These are phyloP conservation scores for Pimephales promelas DNA, from an alignment of 2,113 vertebrate genomes.

Conservation along the genomic window DNA sequence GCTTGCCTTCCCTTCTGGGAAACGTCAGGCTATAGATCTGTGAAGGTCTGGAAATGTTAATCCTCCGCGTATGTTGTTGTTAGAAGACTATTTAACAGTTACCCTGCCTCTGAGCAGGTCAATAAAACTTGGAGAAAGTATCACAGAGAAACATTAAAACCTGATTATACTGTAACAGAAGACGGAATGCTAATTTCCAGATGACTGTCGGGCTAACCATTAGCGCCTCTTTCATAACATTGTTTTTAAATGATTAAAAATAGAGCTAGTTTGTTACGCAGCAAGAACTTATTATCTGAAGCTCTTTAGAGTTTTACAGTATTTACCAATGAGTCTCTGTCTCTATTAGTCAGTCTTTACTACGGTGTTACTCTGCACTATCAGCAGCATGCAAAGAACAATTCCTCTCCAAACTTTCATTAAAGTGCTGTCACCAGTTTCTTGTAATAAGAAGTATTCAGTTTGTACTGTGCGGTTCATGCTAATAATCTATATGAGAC, in stretches of 20 bases:
- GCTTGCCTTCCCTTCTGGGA: background rate
- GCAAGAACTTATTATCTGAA: background rate
- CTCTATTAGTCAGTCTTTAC: background rate
- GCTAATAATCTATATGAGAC: background rate
- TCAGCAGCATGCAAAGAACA: background rate
- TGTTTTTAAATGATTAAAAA: background rate
- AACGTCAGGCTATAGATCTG: background rate
- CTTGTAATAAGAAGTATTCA: background rate
- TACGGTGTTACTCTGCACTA: background rate
- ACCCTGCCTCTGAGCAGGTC: background rate
- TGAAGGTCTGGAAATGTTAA: slow-evolving; percentile 10
- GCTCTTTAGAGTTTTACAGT: background rate
- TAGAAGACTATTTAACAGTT: background rate
- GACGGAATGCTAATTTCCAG: background rate
- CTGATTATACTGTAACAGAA: slow-evolving; percentile 2
- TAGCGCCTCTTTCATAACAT: background rate
- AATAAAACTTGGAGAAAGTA: slow-evolving; percentile 1
- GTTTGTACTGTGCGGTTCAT: background rate
- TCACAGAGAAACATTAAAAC: slow-evolving; percentile 14
- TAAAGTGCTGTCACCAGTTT: slow-evolving; percentile 7
- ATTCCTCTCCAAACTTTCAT: background rate
- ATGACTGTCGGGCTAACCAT: background rate
- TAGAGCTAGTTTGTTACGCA: background rate
- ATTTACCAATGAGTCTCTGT: background rate
- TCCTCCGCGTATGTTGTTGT: background rate